Conservation (phyloP, 2,113 vertebrate genomes). For the Eclectus roratus region DNA sequence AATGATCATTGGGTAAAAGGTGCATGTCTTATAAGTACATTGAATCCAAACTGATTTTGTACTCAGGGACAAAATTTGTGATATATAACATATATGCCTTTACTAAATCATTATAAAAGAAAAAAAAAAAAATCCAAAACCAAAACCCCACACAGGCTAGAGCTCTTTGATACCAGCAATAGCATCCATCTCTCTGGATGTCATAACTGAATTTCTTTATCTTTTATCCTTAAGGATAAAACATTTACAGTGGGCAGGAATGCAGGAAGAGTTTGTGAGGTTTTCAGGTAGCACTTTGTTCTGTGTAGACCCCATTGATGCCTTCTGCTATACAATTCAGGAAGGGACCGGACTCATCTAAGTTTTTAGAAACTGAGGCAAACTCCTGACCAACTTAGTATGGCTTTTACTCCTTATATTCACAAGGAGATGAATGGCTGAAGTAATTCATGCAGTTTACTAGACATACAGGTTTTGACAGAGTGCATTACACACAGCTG, state of each 20-base stretch:
- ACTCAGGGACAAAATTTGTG: neutral
- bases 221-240: neutral
- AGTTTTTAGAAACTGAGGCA: neutral
- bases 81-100: neutral
- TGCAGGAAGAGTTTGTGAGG: neutral
- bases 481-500: neutral
- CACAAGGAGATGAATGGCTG: neutral
- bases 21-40: neutral
- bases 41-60: neutral
- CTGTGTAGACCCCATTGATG: fast-evolving
- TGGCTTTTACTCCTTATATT: neutral
- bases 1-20: neutral
- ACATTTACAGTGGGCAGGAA: no score
- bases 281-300: neutral
- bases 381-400: neutral
- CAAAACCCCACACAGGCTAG: neutral
- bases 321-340: neutral
- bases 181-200: neutral
- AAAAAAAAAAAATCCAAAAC: neutral
- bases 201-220: neutral
- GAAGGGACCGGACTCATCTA: neutral
- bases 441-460: neutral
- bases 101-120: neutral
- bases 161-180: neutral
- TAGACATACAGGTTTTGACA: neutral